Evolutionary conservation across 2,113 vertebrate species (phyloP).

Genomic region (Triplophysa siluroides): DNA sequence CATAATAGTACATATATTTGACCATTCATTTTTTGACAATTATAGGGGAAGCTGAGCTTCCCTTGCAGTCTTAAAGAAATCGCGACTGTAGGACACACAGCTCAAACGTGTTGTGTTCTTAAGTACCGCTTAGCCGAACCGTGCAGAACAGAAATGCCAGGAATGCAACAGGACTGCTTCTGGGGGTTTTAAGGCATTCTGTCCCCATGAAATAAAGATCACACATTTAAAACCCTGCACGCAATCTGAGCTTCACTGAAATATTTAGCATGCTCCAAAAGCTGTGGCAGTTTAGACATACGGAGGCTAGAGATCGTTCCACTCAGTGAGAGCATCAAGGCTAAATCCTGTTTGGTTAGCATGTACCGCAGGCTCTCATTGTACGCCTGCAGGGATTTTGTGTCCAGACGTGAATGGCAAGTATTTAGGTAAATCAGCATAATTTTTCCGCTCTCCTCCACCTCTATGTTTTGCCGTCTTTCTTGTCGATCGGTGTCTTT

Average conservation of each 20-base stretch:
- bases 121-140: constrained; percentile 63
- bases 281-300: constrained; percentile 58
- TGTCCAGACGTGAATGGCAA: constrained; percentile 53
- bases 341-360: constrained; percentile 63
- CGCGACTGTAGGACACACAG: no score
- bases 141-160: constrained; percentile 53
- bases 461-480: constrained; percentile 5
- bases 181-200: constrained; percentile 68
- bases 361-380: constrained; percentile 47
- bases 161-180: constrained; percentile 63
- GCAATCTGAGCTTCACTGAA: constrained; percentile 68
- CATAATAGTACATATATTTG: no score
- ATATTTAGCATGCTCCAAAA: constrained; percentile 68
- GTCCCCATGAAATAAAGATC: constrained; percentile 79
- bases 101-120: constrained; percentile 60
- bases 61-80: no score
- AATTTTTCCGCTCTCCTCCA: constrained; percentile 34
- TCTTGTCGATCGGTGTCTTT: constrained; percentile 47
- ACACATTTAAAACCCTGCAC: constrained; percentile 71
- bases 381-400: constrained; percentile 65
- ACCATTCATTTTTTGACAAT: no score
- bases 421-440: constrained; percentile 57
- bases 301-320: constrained; percentile 58
- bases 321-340: constrained; percentile 64
- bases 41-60: no score